Evolutionary conservation across 2,797 vertebrate species (phyloP).

Genomic region (Lutjanus argentimaculatus): DNA sequence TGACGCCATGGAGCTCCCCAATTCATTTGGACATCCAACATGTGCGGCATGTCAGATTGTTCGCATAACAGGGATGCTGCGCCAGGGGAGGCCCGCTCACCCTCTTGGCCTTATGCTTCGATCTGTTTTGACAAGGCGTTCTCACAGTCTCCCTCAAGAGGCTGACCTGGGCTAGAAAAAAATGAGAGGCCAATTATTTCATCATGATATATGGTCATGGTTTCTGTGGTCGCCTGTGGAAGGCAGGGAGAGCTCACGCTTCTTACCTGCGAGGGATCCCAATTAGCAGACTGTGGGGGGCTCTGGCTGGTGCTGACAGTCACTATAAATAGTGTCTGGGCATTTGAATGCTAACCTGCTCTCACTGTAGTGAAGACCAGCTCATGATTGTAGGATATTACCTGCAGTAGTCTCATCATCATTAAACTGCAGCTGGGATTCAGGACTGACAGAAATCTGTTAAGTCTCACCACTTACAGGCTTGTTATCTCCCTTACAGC

Average conservation of each 20-base stretch:
- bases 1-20: constrained; percentile 65
- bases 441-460: constrained; percentile 9
- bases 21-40: constrained; percentile 76
- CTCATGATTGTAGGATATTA: constrained; percentile 39
- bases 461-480: background rate
- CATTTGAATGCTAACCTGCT: constrained; percentile 74
- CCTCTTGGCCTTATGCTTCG: constrained; percentile 67
- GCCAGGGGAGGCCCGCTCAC: constrained; percentile 72
- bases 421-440: constrained; percentile 25
- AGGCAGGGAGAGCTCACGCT: constrained; percentile 39
- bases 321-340: constrained; percentile 78
- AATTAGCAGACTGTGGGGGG: constrained; percentile 72
- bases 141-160: constrained; percentile 67
- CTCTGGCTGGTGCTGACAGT: constrained; percentile 72
- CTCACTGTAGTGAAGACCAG: constrained; percentile 52
- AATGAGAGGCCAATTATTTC: constrained; percentile 72
- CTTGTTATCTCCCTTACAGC: background rate
- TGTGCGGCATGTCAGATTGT: constrained; percentile 80
- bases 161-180: constrained; percentile 64
- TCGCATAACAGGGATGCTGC: constrained; percentile 77
- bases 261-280: constrained; percentile 77
- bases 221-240: constrained; percentile 44
- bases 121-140: constrained; percentile 77
- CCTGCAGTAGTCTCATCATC: constrained; percentile 38
- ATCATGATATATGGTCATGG: constrained; percentile 49